Evolutionary conservation across 92 coral and sea anemone species (phyloP), one percentile per base, ranked within the genome.

Genomic region (Zoanthus solanderi): DNA sequence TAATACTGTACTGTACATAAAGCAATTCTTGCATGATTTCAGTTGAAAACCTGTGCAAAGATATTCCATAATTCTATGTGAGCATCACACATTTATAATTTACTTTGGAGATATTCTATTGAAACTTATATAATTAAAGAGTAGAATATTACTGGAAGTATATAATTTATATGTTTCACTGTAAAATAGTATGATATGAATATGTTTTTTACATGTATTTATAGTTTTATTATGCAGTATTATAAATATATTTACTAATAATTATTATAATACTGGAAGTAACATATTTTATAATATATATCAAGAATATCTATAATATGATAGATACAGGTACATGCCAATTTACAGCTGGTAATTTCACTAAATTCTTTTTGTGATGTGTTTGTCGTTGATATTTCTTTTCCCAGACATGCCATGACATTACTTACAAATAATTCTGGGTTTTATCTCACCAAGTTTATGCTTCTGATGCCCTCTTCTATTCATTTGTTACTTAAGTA

Each of bases 211-310:
- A 23, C 34, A 13, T 76, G 78, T 37, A 42, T 37, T 73, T 73
- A 44, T 73, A 73, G 52, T 73, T 73, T 73, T 37, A 73, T 73
- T 73, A 37, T 37, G 54, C 54, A 73, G 78, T 44, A 71, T 71
- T 31, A 71, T 71, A 71, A 71, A 71, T 71, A 71, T 71, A 71
- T 71, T 71, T 71, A 71, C 75, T 71, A 71, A 71, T 71, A 71
- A 61, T 61, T 61, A 71, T 71, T 71, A 71, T 32, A 71, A 71
- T 71, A 71, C 75, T 71, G 75, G 48, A 71, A 71, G 75, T 71
- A 71, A 71, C 75, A 61, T 61, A 71, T 71, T 71, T 71, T 71
- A 71, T 71, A 71, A 37, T 71, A 71, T 71, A 71, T 71, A 31
- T 71, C n/a, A n/a, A n/a, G n/a, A n/a, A n/a, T n/a, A n/a, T n/a